Evolutionary conservation across 2,888 invertebrate genomes (phyloP), one percentile per base, ranked within the genome.

Genomic region (Nowickia ferox): DNA sequence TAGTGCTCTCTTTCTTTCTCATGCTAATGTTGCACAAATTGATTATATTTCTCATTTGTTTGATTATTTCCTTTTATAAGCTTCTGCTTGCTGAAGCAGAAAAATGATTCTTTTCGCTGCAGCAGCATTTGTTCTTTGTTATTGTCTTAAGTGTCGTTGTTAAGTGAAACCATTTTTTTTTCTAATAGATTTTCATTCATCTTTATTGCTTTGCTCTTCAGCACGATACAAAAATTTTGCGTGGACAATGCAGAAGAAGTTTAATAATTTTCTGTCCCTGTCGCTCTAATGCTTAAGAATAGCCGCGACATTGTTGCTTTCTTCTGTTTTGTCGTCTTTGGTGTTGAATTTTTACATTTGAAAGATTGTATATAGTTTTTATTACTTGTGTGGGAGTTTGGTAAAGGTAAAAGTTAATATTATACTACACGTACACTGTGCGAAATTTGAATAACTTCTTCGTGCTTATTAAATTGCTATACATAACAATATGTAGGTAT

Each of bases 131-230:
- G 42, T 65, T 68, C 22, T 71, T 74, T 48, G 30, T 63, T 53
- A 51, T 42, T 30, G 75, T 80, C 74, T 83, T 84, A 88, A 90
- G 90, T 86, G 85, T 68, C 51, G 75, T 59, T 61, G 81, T 77
- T 90, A 90, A 90, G 91, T 91, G 90, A 91, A 90, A 91, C 90
- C 89, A 91, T 77, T 72, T 76, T 66, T n/a, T 90, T 90, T 90
- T 91, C 69, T 87, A 85, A 85, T 85, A 85, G 85, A 85, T 82
- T 82, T 79, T 85, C 71, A 82, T 71, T 79, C 75, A 79, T 79
- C 44, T 86, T 86, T 86, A 83, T 86, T 83, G 83, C 71, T 66
- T 53, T 78, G 65, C 79, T 86, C 76, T 76, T 79, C 79, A 71
- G 53, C 82, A 65, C 53, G n/a, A 53, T 22, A 84, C 76, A 63